Percentiles rank a stretch among this genome's conserved stretches.
Conservation (phyloP, 2,113 vertebrate genomes). For the Taxidea taxus region DNA sequence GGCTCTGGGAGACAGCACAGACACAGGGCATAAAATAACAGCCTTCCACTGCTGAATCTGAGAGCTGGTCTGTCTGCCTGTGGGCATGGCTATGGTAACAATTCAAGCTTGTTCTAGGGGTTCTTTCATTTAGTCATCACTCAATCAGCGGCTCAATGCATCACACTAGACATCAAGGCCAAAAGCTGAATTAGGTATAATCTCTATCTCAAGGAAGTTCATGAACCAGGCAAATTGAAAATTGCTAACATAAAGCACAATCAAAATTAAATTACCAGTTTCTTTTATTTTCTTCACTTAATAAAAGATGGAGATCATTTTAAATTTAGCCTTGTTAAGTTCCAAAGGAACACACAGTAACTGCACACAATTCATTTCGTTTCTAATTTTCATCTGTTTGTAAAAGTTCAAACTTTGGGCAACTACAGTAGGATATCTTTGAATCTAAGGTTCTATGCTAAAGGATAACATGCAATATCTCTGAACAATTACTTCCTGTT, state of each 20-base stretch:
- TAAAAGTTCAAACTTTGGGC: slow-evolving; percentile 62
- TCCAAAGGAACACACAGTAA: neutral
- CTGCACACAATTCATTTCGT: slow-evolving; percentile 30
- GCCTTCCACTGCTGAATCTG: neutral
- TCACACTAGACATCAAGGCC: neutral
- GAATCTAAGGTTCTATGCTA: slow-evolving; percentile 39
- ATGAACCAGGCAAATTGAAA: neutral
- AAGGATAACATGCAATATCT: neutral
- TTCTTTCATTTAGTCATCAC: neutral
- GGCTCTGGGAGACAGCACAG: neutral
- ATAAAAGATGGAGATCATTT: slow-evolving; percentile 21
- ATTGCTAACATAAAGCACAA: neutral
- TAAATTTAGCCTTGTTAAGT: neutral
- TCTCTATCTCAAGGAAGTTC: neutral
- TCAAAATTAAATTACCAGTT: neutral
- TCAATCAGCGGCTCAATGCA: neutral
- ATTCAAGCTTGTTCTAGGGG: neutral
- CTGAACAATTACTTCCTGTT: slow-evolving; percentile 55
- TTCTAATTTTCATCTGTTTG: slow-evolving; percentile 57
- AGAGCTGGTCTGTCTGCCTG: neutral
- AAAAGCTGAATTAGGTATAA: neutral
- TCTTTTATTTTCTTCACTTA: neutral
- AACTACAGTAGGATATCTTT: slow-evolving; percentile 55
- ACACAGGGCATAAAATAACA: neutral
- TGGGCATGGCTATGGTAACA: neutral